Conservation (phyloP, 2,797 vertebrate species). For the Buceros bicornis region DNA sequence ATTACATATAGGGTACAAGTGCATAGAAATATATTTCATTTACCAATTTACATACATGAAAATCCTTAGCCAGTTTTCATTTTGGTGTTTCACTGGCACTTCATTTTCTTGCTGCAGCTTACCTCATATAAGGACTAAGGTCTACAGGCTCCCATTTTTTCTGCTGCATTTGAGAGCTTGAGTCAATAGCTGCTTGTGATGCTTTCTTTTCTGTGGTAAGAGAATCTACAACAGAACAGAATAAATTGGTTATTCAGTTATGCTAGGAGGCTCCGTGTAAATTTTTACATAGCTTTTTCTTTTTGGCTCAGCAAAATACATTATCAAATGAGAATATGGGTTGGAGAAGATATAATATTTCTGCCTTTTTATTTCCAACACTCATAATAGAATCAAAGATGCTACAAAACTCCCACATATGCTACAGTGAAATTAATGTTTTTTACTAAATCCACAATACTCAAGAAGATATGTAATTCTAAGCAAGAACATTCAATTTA, state of each 20-base stretch:
- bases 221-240: constrained; percentile 13
- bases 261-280: not conserved
- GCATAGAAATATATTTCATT: not conserved
- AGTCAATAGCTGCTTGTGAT: constrained; percentile 7
- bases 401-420: not conserved
- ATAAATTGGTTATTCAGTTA: not conserved
- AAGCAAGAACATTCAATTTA: not conserved
- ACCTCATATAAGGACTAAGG: constrained; percentile 76
- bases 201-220: not conserved
- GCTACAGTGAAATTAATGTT: not conserved
- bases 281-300: not conserved
- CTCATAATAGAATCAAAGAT: not conserved
- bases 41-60: not conserved
- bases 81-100: not conserved
- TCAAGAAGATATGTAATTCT: not conserved
- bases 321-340: not conserved
- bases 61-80: not conserved
- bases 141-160: constrained; percentile 73
- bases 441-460: not conserved
- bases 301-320: not conserved
- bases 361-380: not conserved
- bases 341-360: not conserved
- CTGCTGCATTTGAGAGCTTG: constrained; percentile 7
- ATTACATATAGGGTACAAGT: not conserved
- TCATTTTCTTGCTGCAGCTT: constrained; percentile 40